phyloP scores from a whole-genome alignment of 2,113 vertebrate species.

The Podocnemis expansa region DNA sequence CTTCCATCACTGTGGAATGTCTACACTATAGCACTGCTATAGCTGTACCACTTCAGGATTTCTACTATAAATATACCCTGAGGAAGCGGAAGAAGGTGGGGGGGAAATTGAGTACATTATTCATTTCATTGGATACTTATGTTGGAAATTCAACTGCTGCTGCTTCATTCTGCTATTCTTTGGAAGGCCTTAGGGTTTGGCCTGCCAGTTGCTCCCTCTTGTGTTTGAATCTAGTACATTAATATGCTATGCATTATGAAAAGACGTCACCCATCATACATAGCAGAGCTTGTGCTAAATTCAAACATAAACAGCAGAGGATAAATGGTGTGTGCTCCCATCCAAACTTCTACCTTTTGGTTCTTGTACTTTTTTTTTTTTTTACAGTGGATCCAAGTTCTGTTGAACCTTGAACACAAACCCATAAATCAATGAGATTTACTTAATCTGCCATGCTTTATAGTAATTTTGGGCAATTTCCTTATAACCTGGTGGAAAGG shows the following conservation, averaged over 20 bases:
- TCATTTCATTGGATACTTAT: neutral
- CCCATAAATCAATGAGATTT: neutral
- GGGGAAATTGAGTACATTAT: neutral
- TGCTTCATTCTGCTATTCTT: neutral
- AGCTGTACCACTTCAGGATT: too few species aligned
- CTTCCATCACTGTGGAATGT: too few species aligned
- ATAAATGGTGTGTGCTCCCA: too few species aligned
- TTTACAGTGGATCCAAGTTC: neutral
- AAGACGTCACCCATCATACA: neutral
- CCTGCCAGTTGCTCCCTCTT: neutral
- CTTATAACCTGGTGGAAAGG: too few species aligned
- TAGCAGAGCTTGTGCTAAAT: neutral
- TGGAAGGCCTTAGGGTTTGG: neutral
- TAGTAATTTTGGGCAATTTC: too few species aligned
- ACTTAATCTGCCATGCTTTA: neutral
- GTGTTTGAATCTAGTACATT: neutral
- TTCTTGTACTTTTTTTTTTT: neutral
- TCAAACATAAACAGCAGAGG: neutral
- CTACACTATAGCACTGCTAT: neutral
- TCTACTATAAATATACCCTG: too few species aligned
- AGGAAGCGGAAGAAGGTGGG: neutral
- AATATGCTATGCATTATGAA: neutral
- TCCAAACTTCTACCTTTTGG: too few species aligned
- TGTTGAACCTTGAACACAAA: neutral
- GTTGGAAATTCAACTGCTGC: neutral